Percentiles rank a stretch among this genome's conserved stretches.
Evolutionary conservation across 2,797 vertebrate genomes (phyloP).

Genomic region (Poliocrania exsul): DNA sequence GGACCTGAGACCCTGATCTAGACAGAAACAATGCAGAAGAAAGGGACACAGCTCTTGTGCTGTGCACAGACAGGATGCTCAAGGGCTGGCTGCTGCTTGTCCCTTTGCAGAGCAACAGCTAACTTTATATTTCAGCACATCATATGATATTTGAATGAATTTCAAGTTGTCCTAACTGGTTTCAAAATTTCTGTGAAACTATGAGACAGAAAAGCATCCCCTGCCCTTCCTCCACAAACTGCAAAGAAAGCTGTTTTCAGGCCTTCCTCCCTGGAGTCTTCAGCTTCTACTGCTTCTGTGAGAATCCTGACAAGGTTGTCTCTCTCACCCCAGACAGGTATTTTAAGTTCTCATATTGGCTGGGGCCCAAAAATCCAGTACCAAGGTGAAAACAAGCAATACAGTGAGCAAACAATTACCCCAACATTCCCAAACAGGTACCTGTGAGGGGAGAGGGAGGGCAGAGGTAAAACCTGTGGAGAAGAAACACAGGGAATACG

Average conservation of each 20-base stretch:
- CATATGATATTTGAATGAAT: rapidly evolving
- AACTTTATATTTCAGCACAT: background rate
- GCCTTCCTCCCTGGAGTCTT: background rate
- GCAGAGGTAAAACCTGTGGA: background rate
- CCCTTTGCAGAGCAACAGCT: background rate
- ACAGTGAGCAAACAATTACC: background rate
- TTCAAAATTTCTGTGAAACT: background rate
- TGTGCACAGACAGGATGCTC: rapidly evolving
- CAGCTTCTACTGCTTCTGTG: background rate
- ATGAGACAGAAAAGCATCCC: background rate
- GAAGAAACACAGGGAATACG: background rate
- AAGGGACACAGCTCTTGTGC: background rate
- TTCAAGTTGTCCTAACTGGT: background rate
- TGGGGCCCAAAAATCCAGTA: background rate
- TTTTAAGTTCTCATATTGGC: background rate
- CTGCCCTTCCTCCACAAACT: background rate
- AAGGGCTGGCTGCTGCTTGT: background rate
- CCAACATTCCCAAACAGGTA: background rate
- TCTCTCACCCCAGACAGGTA: background rate
- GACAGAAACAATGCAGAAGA: background rate
- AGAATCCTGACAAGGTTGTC: background rate
- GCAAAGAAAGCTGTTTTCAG: background rate
- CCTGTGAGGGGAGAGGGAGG: background rate
- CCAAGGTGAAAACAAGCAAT: background rate
- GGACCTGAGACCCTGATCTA: background rate